Percentiles rank a stretch among this genome's conserved stretches.
phyloP scores from a whole-genome alignment of 2,113 vertebrate species.

The Phylloscopus whistleri region DNA sequence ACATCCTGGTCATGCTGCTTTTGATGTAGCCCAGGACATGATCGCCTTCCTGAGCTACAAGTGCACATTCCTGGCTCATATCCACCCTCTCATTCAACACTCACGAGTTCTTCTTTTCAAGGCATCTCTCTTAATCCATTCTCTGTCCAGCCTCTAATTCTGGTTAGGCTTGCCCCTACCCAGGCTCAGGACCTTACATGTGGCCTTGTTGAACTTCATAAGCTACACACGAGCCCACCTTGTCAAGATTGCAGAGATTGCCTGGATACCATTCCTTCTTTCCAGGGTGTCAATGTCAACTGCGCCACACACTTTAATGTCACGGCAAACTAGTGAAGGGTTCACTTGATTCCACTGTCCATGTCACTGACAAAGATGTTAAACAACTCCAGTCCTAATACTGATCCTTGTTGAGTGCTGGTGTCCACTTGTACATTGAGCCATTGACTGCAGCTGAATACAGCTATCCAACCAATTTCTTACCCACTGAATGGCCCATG shows the following conservation, averaged over 20 bases:
- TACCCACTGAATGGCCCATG: not conserved
- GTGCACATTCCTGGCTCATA: fast-evolving
- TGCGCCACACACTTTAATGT: not conserved
- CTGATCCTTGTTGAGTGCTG: not conserved
- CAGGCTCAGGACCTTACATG: not conserved
- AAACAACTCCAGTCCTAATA: not conserved
- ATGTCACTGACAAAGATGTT: not conserved
- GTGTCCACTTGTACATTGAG: not conserved
- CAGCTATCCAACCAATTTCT: not conserved
- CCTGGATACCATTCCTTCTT: not conserved
- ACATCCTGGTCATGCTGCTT: not conserved
- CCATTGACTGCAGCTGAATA: not conserved
- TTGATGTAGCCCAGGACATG: fast-evolving
- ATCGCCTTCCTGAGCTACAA: not conserved
- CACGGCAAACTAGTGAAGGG: fast-evolving
- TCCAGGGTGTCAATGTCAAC: not conserved
- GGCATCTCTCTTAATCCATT: not conserved
- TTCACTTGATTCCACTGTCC: fast-evolving
- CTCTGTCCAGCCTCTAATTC: not conserved
- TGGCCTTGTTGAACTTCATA: not conserved
- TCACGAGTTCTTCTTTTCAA: not conserved
- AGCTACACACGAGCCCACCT: not conserved
- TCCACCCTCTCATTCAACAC: not conserved
- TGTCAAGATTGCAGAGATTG: not conserved
- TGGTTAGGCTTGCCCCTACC: not conserved